Base-by-base conservation (phyloP, 2,888 invertebrate species). In the Megamerina dolium region DNA sequence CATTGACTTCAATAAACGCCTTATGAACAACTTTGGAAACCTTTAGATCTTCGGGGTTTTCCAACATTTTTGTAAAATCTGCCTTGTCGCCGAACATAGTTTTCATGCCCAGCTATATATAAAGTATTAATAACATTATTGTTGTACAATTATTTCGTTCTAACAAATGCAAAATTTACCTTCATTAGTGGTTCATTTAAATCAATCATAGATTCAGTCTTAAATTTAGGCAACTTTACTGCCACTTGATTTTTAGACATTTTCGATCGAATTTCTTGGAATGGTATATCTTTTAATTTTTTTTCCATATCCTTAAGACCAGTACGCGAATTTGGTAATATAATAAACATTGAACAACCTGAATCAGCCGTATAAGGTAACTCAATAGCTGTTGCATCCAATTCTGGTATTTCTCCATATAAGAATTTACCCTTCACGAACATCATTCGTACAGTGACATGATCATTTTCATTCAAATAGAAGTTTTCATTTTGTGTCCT, bases 1-100 rank as follows among this genome's bases (percentile, higher is more conserved):
- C 92, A 64, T 88, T 86, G 0, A 91, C 87, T 62, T 89, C 87
- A 55, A 92, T 85, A 61, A 84, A 87, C 0, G 89, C 87, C 64
- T 91, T 91, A 65, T 92, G 91, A 2, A 89, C 66, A 2, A 84
- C 85, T 55, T 83, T 79, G 26, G 82, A 82, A 1, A 91, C 83
- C 43, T 61, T 65, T n/a, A 5, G 55, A 46, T 52, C 73, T 71
- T 14, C 57, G 2, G 12, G 13, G 26, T 41, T 31, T 29, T 77
- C 72, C 23, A 83, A 63, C 43, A 90, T 72, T 10, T 80, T 80
- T 9, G 74, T 74, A 53, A 90, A 78, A 49, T 88, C 77, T 0
- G 85, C 18, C 0, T 43, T 3, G 1, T 54, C 20, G 4, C 64
- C 51, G 62, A 90, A 90, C 57, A 88, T 81, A 2, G 76, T 69